Base-by-base conservation (phyloP, 2,797 vertebrate genomes). In the Podarcis siculus region DNA sequence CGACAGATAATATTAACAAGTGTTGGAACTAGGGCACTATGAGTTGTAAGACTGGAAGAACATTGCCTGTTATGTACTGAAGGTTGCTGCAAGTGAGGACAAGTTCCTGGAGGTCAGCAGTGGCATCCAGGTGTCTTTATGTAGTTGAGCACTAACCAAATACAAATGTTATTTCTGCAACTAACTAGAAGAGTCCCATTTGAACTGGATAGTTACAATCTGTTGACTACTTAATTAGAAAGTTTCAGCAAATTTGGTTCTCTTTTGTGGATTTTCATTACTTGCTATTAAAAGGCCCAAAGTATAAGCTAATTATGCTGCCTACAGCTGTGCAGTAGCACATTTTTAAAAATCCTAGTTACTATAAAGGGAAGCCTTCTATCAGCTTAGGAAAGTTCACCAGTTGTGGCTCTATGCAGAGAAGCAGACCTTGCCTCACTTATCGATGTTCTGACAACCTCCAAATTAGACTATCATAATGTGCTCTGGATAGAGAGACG, bases 161-260 rank as follows among this genome's bases (percentile, higher is more conserved):
- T 45, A 72, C 67, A 39, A 35, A 39, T 2, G 21, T 80, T 83
- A 45, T 42, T 4, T 78, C 75, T 10, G n/a, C 13, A 25, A 13
- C 0, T 17, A 9, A n/a, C 42, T 79, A 73, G 73, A 83, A 84
- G 32, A 76, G 30, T 7, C 12, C n/a, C 27, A 75, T 82, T 3
- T 83, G 67, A 80, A 61, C 8, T 61, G 32, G 15, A 61, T 1
- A 80, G 19, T 82, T 73, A n/a, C 23, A 4, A 6, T 35, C 8
- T 58, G 0, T 2, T 58, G 30, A 85, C 0, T n/a, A 35, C 0
- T 27, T 49, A 75, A 75, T 32, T 73, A 0, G 0, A 37, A 1
- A 73, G 32, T 73, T 35, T 17, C 32, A 73, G 3, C 76, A 71
- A 6, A 84, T 2, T 42, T 17, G 30, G 39, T 82, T 73, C 19